These are phyloP conservation scores for Jacana jacana DNA, from an alignment of 2,113 vertebrate genomes.

Conservation along the genomic window DNA sequence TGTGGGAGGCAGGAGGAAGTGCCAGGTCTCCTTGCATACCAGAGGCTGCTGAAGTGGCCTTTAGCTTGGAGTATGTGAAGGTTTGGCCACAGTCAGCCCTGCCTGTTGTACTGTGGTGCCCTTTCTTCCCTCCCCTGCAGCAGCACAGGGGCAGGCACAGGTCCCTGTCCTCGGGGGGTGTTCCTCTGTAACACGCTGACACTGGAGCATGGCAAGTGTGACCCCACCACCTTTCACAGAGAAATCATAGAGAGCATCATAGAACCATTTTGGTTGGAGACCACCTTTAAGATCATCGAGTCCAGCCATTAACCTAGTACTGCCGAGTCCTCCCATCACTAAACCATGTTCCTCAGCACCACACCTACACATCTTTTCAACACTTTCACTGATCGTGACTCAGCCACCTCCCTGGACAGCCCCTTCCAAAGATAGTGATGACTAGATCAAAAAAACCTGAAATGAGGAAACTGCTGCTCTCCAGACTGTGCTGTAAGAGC, in stretches of 20 bases:
- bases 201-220: background rate
- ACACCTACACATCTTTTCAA: background rate
- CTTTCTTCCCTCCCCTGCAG: background rate
- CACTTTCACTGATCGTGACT: background rate
- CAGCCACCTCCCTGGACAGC: background rate
- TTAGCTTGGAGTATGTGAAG: rapidly evolving
- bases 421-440: rapidly evolving
- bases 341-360: background rate
- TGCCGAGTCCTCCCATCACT: background rate
- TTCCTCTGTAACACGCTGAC: background rate
- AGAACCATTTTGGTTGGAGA: background rate
- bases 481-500: background rate
- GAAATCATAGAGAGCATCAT: background rate
- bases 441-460: background rate
- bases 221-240: background rate
- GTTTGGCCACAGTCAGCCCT: background rate
- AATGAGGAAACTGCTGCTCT: background rate
- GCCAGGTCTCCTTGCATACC: background rate
- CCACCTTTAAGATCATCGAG: background rate
- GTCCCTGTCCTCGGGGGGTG: background rate
- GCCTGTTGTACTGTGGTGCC: background rate
- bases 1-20: background rate
- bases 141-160: background rate
- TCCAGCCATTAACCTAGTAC: background rate
- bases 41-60: background rate